Evolutionary conservation across 2,113 vertebrate species (phyloP), one percentile per base, ranked within the genome.

Genomic region (Hippocampus abdominalis): DNA sequence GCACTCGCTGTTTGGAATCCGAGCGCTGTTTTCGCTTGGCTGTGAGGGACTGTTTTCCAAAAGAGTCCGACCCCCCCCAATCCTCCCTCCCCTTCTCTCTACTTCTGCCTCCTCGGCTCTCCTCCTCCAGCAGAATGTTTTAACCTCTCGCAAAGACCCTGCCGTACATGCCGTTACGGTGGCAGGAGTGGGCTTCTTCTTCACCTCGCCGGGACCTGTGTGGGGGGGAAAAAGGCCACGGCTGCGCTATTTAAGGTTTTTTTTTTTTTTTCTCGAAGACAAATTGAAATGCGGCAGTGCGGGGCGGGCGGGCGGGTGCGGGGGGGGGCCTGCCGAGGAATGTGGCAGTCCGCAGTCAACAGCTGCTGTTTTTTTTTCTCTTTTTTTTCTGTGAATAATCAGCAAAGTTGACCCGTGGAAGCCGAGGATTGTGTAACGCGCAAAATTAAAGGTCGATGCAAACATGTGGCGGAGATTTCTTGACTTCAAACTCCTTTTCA

Each of bases 391-490:
- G 83, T 89, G 88, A 90, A 90, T 90, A 88, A 90, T 90, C 87
- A 88, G 80, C 61, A 72, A 82, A 82, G 71, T 87, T 88, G 87
- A 89, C 85, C 87, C 78, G 77, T 70, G 65, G 82, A 82, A 87
- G 79, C 82, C 74, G 67, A 76, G 75, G 77, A 87, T 88, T 87
- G 82, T 81, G 80, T 87, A 87, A 88, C 78, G 68, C 80, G 77
- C 72, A 85, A 88, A 90, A 89, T 87, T 87, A 87, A 87, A 87
- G 88, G 89, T 90, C 88, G 84, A 86, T 81, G 84, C 81, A 85
- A 87, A 90, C 82, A 89, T 87, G 78, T 86, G 82, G 87, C 57
- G 39, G 75, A 80, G 80, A 76, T 64, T 64, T 44, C 42, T 64
- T 23, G 36, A 42, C 20, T 36, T 36, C 9, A 20, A 84, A 83